Conservation (phyloP, 2,797 vertebrate species). For the Varecia variegata region DNA sequence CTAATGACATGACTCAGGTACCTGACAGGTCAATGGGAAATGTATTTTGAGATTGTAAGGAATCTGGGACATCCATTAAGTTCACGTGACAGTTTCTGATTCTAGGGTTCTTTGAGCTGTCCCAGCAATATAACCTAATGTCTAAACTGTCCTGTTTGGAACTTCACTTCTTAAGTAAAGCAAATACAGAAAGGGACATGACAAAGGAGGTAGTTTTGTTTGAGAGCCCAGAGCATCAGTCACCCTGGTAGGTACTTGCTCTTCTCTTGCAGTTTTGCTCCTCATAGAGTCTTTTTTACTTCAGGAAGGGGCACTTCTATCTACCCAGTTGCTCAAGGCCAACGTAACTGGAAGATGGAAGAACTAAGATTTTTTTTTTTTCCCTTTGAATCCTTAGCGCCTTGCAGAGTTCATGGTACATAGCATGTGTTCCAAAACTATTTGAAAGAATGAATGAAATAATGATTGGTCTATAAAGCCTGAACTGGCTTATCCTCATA, state of each 20-base stretch:
- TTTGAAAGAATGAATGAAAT: background rate
- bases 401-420: background rate
- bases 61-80: background rate
- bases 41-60: background rate
- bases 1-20: background rate
- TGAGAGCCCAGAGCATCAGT: background rate
- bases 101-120: background rate
- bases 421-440: background rate
- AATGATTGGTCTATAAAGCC: background rate
- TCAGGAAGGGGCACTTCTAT: background rate
- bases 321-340: background rate
- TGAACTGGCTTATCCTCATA: background rate
- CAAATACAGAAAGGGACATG: background rate
- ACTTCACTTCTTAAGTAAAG: background rate
- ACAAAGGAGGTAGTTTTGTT: background rate
- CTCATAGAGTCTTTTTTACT: background rate
- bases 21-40: background rate
- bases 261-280: background rate
- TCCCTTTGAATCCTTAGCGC: background rate
- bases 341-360: background rate
- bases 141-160: background rate
- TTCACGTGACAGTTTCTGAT: background rate
- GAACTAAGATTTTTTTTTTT: background rate
- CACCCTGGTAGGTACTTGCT: background rate
- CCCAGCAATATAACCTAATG: background rate